Evolutionary conservation across 2,113 vertebrate species (phyloP).

Genomic region (Dascyllus trimaculatus): DNA sequence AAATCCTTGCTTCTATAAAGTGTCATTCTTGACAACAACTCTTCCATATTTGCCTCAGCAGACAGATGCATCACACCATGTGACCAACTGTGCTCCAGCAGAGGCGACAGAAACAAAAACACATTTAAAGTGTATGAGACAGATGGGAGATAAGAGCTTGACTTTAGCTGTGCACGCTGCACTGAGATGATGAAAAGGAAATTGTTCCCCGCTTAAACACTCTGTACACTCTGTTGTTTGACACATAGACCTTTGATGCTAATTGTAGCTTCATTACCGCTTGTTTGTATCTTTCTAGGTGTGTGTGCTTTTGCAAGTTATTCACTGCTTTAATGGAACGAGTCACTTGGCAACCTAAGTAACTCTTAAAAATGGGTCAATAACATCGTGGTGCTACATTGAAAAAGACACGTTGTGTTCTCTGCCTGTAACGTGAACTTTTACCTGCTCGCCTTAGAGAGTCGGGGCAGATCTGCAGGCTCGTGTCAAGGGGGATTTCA

Average conservation of each 20-base stretch:
- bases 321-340: neutral
- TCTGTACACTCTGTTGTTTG: constrained; percentile 24
- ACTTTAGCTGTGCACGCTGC: neutral
- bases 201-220: constrained; percentile 14
- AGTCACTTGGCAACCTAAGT: neutral
- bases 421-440: neutral
- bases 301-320: neutral
- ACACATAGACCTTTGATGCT: constrained; percentile 10
- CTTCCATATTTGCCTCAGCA: neutral
- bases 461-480: constrained; percentile 77
- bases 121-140: constrained; percentile 3
- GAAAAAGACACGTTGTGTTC: neutral
- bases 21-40: neutral
- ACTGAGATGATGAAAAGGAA: constrained; percentile 45
- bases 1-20: neutral
- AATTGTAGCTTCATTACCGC: constrained; percentile 5
- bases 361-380: neutral
- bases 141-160: constrained; percentile 28
- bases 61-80: neutral
- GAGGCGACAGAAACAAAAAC: constrained; percentile 5
- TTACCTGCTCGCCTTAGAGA: constrained; percentile 55
- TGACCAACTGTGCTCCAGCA: neutral
- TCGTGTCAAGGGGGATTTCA: constrained; percentile 84
- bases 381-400: neutral
- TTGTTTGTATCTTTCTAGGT: constrained; percentile 1